phyloP scores from a whole-genome alignment of 2,113 vertebrate species.

The Thunnus thynnus region DNA sequence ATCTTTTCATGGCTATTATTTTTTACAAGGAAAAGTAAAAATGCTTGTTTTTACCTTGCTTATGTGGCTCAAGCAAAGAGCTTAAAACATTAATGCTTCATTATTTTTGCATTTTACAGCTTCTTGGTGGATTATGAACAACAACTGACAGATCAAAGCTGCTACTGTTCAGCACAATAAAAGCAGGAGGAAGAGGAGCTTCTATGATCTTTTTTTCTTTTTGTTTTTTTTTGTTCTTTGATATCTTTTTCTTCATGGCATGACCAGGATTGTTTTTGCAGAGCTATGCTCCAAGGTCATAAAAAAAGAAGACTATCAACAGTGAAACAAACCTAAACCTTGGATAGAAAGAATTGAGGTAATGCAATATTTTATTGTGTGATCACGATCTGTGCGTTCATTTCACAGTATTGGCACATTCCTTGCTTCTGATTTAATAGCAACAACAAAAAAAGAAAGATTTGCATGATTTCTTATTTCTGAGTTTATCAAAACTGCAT shows the following conservation, averaged over 20 bases:
- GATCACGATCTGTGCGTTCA: slow-evolving; percentile 32
- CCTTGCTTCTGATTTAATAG: slow-evolving; percentile 56
- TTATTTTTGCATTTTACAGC: slow-evolving; percentile 65
- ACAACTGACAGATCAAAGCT: slow-evolving; percentile 72
- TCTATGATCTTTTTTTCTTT: slow-evolving; percentile 23
- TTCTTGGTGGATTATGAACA: slow-evolving; percentile 85
- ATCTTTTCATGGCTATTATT: not conserved
- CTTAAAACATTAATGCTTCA: slow-evolving; percentile 10
- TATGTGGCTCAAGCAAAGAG: slow-evolving; percentile 3
- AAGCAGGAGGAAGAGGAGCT: slow-evolving; percentile 36
- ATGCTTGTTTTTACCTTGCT: not conserved
- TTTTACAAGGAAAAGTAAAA: not conserved
- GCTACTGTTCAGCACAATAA: slow-evolving; percentile 28
- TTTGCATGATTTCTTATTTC: slow-evolving; percentile 78
- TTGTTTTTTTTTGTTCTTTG: slow-evolving; percentile 47
- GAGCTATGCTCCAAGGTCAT: slow-evolving; percentile 31
- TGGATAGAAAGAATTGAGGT: slow-evolving; percentile 32
- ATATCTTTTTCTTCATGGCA: slow-evolving; percentile 58
- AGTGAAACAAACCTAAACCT: slow-evolving; percentile 22
- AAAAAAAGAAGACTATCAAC: slow-evolving; percentile 33
- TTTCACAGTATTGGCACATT: slow-evolving; percentile 45
- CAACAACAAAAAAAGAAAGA: slow-evolving; percentile 27
- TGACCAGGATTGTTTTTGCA: slow-evolving; percentile 55
- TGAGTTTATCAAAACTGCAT: slow-evolving; percentile 55
- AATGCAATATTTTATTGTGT: slow-evolving; percentile 48